phyloP scores from a whole-genome alignment of 2,888 invertebrate genomes.

The Oscheius sp. region DNA sequence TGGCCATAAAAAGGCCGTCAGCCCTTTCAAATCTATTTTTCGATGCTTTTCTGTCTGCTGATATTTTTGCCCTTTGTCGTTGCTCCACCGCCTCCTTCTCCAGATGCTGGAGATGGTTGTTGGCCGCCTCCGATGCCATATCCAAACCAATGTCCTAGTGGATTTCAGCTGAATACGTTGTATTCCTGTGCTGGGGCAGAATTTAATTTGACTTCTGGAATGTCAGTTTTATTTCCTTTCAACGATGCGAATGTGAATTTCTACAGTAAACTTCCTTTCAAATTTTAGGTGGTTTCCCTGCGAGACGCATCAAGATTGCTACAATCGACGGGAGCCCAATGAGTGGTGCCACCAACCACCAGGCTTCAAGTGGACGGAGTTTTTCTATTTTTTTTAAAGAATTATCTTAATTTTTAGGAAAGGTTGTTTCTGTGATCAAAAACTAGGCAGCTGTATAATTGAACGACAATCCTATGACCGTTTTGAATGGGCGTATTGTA shows the following conservation, averaged over 20 bases:
- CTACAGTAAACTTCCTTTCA: neutral
- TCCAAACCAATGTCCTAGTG: conserved; percentile 4
- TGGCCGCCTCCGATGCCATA: neutral
- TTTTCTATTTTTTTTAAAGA: neutral
- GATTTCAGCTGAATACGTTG: conserved; percentile 12
- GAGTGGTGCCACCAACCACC: conserved; percentile 21
- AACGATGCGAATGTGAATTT: neutral
- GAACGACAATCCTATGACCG: neutral
- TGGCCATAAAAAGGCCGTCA: neutral
- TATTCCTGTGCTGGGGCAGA: conserved; percentile 25
- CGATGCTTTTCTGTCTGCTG: neutral
- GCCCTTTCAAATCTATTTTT: too few relatives aligned
- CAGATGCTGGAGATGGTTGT: neutral
- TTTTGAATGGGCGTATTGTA: conserved; percentile 27
- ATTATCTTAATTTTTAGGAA: neutral
- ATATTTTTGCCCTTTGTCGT: neutral
- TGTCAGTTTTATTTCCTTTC: neutral
- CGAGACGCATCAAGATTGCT: conserved; percentile 9
- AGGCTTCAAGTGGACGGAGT: conserved; percentile 27
- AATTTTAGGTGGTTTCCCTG: conserved; percentile 17
- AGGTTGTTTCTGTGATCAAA: conserved; percentile 33
- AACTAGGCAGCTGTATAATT: conserved; percentile 22
- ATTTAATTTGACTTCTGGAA: conserved; percentile 22
- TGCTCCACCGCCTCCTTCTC: conserved; percentile 5
- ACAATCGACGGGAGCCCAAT: conserved; percentile 14